These are phyloP conservation scores for Craseonycteris thonglongyai DNA, from an alignment of 2,113 vertebrate genomes.

Conservation along the genomic window DNA sequence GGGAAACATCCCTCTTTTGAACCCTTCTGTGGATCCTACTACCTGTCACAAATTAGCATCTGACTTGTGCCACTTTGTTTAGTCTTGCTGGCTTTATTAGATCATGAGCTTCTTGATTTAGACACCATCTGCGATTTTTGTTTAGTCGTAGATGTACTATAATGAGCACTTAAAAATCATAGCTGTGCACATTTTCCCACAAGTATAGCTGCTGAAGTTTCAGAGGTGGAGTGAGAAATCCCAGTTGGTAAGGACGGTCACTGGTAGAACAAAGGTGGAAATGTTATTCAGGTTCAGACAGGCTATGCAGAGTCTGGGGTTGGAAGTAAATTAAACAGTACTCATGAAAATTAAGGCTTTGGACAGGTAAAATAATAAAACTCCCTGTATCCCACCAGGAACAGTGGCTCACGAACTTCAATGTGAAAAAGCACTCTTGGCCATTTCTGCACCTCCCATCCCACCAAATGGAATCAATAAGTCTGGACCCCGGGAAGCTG, in stretches of 20 bases:
- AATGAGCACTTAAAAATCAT: not conserved
- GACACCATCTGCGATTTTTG: not conserved
- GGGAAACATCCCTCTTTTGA: not conserved
- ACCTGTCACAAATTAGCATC: not conserved
- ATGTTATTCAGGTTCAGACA: not conserved
- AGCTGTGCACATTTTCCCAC: not conserved
- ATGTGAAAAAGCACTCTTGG: not conserved
- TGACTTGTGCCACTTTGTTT: not conserved
- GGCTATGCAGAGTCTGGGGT: not conserved
- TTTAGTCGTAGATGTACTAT: not conserved
- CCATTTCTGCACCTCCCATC: not conserved
- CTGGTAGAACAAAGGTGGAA: not conserved
- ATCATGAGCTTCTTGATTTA: not conserved
- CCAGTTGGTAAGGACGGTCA: not conserved
- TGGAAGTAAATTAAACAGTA: too few species aligned
- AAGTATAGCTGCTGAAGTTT: not conserved
- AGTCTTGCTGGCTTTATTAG: not conserved
- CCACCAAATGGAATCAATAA: not conserved
- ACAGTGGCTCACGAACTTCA: not conserved
- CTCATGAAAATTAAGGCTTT: not conserved
- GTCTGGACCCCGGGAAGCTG: not conserved
- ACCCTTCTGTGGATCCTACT: not conserved
- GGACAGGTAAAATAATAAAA: not conserved
- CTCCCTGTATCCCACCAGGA: not conserved
- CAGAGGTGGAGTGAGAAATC: not conserved